Conservation (phyloP, 2,888 invertebrate genomes). For the Drosophila antonietae region DNA sequence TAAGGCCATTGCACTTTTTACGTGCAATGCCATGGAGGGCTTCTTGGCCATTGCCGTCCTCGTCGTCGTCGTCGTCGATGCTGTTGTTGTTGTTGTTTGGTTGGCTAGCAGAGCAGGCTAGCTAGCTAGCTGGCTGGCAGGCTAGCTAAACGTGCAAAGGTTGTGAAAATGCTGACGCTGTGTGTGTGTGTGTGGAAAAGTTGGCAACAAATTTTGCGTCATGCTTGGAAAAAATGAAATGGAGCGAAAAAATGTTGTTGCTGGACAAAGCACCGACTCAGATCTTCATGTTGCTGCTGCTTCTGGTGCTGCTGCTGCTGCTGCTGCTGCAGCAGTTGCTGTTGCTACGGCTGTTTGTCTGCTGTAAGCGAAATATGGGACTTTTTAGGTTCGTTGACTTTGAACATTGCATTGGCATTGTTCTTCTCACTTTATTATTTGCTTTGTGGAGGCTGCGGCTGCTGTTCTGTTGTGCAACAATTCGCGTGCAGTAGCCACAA, state of each 20-base stretch:
- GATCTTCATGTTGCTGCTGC: conserved; percentile 50
- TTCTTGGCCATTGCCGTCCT: conserved; percentile 70
- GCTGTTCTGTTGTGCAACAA: conserved; percentile 60
- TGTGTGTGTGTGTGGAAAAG: conserved; percentile 57
- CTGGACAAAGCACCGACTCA: conserved; percentile 67
- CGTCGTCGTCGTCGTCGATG: conserved; percentile 6
- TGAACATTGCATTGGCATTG: conserved; percentile 80
- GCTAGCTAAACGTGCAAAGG: conserved; percentile 74
- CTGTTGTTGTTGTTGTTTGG: conserved; percentile 27
- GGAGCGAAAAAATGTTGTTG: conserved; percentile 78
- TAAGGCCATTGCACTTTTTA: conserved; percentile 81
- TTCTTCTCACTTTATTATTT: conserved; percentile 81
- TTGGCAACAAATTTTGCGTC: conserved; percentile 80
- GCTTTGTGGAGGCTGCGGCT: conserved; percentile 67
- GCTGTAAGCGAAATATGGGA: conserved; percentile 72
- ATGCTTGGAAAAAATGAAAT: conserved; percentile 79
- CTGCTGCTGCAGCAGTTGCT: conserved; percentile 36
- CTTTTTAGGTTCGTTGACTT: conserved; percentile 80
- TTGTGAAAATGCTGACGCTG: conserved; percentile 77
- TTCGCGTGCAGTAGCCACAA: conserved; percentile 76
- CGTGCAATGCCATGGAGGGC: conserved; percentile 79
- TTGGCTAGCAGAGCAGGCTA: conserved; percentile 16
- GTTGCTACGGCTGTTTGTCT: conserved; percentile 57
- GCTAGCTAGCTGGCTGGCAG: conserved; percentile 24
- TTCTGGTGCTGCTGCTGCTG: conserved; percentile 26